Conservation (phyloP, 2,797 vertebrate species). For the Acanthurus tractus region DNA sequence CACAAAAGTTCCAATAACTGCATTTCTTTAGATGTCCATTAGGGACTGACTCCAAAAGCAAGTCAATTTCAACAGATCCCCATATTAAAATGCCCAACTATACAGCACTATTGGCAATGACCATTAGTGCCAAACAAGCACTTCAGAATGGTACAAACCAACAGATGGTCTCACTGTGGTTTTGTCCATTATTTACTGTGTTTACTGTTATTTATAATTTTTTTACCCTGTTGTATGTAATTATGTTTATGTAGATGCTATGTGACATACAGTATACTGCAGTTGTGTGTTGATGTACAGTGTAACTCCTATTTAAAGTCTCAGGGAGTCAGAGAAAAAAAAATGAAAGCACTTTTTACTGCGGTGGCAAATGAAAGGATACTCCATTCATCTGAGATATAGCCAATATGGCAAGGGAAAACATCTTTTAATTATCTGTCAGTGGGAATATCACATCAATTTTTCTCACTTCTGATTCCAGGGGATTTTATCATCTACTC, state of each 20-base stretch:
- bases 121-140: too few species aligned
- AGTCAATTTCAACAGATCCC: neutral
- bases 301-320: neutral
- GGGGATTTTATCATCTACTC: slow-evolving; percentile 3
- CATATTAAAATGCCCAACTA: neutral
- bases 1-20: too few species aligned
- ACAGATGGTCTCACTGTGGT: too few species aligned
- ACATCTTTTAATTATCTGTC: neutral
- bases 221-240: neutral
- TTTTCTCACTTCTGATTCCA: slow-evolving; percentile 8
- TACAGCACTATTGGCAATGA: too few species aligned
- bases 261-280: neutral
- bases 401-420: neutral
- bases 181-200: too few species aligned
- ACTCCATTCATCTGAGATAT: neutral
- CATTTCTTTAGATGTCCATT: neutral
- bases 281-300: neutral
- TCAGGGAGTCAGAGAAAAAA: neutral
- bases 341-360: neutral
- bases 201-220: too few species aligned
- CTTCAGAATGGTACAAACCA: too few species aligned
- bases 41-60: neutral
- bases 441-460: slow-evolving; percentile 1
- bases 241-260: neutral
- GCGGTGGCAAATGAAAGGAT: neutral